Conservation (phyloP, 2,113 vertebrate genomes). For the Choloepus hoffmanni region DNA sequence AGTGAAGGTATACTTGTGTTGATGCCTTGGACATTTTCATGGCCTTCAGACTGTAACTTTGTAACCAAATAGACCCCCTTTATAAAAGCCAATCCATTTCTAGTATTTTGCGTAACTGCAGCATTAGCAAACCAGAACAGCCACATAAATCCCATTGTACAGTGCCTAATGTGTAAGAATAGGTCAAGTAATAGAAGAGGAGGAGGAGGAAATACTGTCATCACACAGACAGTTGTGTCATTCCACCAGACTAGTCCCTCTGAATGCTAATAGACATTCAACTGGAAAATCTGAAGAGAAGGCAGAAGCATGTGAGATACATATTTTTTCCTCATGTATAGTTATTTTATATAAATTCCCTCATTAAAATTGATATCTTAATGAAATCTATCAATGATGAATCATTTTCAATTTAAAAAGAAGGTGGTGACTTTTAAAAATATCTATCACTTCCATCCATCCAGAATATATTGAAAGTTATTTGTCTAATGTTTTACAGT, state of each 20-base stretch:
- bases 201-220: background rate
- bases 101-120: no score
- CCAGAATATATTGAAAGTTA: background rate
- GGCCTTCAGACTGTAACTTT: no score
- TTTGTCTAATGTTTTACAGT: background rate
- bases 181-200: background rate
- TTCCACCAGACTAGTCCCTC: background rate
- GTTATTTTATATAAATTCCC: background rate
- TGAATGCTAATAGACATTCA: background rate
- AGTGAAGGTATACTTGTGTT: no score
- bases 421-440: background rate
- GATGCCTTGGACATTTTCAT: no score
- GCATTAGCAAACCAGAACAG: no score
- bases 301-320: background rate
- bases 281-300: background rate
- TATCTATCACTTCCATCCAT: background rate
- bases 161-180: background rate
- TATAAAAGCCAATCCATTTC: no score
- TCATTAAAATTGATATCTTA: background rate
- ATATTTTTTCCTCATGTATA: background rate
- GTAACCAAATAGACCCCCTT: no score
- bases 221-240: background rate
- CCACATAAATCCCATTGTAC: background rate
- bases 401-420: slow-evolving; percentile 29
- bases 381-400: background rate